Evolutionary conservation across 2,113 vertebrate species (phyloP).

Genomic region (Pipa parva): DNA sequence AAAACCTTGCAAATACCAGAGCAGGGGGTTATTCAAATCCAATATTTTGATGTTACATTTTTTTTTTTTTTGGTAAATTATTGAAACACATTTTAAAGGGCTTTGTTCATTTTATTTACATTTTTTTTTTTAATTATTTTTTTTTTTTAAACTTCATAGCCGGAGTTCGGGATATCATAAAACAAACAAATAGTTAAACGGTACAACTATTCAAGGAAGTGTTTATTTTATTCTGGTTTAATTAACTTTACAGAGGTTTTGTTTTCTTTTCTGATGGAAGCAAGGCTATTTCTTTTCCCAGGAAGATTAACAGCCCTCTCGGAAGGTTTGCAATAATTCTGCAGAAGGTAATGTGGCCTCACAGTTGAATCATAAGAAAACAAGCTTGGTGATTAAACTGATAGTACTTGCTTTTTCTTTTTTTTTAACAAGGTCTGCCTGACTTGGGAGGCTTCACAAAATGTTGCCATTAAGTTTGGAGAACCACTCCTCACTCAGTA

Average conservation of each 20-base stretch:
- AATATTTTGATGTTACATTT: neutral
- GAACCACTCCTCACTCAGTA: conserved; percentile 50
- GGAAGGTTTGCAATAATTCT: conserved; percentile 42
- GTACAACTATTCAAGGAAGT: conserved; percentile 46
- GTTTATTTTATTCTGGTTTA: conserved; percentile 47
- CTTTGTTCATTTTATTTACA: no score
- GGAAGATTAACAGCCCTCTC: conserved; percentile 38
- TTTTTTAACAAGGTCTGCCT: conserved; percentile 22
- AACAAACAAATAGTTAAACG: conserved; percentile 43
- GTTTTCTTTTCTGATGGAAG: conserved; percentile 41
- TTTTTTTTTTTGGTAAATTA: neutral
- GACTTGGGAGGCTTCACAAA: conserved; percentile 45
- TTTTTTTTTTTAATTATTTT: conserved; percentile 4
- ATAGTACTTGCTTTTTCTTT: conserved; percentile 42
- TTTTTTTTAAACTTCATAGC: neutral
- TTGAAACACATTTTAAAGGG: no score
- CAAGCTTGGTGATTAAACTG: conserved; percentile 40
- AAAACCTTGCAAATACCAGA: conserved; percentile 50
- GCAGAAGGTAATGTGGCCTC: conserved; percentile 8
- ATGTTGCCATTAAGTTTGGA: no score
- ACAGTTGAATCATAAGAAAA: conserved; percentile 27
- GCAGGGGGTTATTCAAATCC: neutral
- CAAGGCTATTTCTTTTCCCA: conserved; percentile 43
- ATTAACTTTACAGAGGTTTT: conserved; percentile 48
- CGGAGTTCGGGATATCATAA: conserved; percentile 30